These are phyloP conservation scores for Rhamphomyia laevipes DNA, from an alignment of 2,888 invertebrate genomes.

Conservation along the genomic window DNA sequence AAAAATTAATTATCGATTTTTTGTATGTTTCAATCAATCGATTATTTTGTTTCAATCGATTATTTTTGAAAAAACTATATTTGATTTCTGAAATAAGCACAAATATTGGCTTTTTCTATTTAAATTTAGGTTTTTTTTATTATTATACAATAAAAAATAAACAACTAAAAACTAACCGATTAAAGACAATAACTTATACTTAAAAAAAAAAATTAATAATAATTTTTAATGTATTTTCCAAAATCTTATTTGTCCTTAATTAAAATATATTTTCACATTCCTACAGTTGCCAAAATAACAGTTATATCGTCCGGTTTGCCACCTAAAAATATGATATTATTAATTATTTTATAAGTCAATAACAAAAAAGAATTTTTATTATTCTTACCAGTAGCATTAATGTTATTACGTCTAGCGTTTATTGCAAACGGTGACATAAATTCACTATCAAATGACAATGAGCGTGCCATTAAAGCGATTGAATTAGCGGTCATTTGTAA, in stretches of 20 bases:
- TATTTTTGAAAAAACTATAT: no score
- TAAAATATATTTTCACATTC: constrained; percentile 41
- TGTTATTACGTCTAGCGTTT: constrained; percentile 86
- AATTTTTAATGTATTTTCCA: no score
- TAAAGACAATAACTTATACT: no score
- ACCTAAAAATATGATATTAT: constrained; percentile 48
- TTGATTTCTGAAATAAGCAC: no score
- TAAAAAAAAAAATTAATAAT: no score
- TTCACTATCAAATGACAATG: constrained; percentile 85
- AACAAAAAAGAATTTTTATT: neutral
- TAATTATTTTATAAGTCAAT: neutral
- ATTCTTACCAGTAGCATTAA: constrained; percentile 72
- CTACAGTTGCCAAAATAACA: constrained; percentile 88
- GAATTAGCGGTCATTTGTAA: constrained; percentile 88
- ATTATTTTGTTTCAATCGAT: no score
- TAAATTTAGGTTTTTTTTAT: no score
- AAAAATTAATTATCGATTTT: no score
- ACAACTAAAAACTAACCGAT: no score
- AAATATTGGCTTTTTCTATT: no score
- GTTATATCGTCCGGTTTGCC: constrained; percentile 99
- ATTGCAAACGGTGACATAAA: constrained; percentile 94
- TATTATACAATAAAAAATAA: no score
- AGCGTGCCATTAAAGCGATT: constrained; percentile 90
- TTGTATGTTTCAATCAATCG: no score
- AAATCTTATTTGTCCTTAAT: neutral